Evolutionary conservation across 1,140 invertebrate genomes (phyloP).

Genomic region (Drosophila prosaltans): DNA sequence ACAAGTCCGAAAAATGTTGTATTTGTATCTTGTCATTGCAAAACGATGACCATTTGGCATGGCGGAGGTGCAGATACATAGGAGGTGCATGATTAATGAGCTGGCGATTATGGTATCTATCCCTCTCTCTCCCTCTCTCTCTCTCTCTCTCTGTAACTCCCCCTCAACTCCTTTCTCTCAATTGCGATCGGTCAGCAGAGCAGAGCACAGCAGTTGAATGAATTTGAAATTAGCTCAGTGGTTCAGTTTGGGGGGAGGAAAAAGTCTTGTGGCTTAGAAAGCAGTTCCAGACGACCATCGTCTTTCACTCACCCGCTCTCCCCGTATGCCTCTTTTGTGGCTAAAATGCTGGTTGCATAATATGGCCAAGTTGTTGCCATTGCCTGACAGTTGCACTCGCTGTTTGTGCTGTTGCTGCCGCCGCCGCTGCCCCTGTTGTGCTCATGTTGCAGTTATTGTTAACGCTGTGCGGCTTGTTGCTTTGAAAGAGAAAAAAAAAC

Average conservation of each 20-base stretch:
- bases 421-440: constrained; percentile 43
- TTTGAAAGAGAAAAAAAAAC: constrained; percentile 56
- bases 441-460: constrained; percentile 79
- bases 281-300: constrained; percentile 45
- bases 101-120: constrained; percentile 51
- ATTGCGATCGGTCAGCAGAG: constrained; percentile 4
- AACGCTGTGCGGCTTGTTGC: constrained; percentile 64
- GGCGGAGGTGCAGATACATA: constrained; percentile 22
- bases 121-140: not conserved
- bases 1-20: constrained; percentile 49
- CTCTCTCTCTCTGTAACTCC: constrained; percentile 3
- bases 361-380: constrained; percentile 56
- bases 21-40: constrained; percentile 69
- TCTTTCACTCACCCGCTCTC: constrained; percentile 47
- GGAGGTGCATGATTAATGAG: constrained; percentile 70
- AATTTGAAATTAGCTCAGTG: constrained; percentile 73
- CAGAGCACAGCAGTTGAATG: constrained; percentile 58
- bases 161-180: not conserved
- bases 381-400: constrained; percentile 56
- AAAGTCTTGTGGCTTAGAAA: constrained; percentile 67
- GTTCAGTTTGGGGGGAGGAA: constrained; percentile 30
- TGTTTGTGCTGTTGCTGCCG: constrained; percentile 13
- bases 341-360: constrained; percentile 69
- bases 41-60: constrained; percentile 59
- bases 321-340: constrained; percentile 37